phyloP scores from a whole-genome alignment of 2,113 vertebrate genomes.

The Chrysemys picta region DNA sequence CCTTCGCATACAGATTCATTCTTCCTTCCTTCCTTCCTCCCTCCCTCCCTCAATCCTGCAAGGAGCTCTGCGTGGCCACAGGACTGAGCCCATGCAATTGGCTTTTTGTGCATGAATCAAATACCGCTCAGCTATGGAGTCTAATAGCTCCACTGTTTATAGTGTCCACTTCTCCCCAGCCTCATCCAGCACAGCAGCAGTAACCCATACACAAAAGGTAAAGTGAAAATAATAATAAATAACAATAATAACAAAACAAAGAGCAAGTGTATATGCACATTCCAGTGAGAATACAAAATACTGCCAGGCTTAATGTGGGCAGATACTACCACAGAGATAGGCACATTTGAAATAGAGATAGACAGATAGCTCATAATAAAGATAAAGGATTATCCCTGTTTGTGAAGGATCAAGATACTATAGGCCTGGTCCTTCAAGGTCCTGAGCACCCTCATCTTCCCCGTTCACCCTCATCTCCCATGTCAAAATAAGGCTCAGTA shows the following conservation, averaged over 20 bases:
- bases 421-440: neutral
- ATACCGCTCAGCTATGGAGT: neutral
- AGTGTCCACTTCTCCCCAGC: neutral
- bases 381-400: neutral
- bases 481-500: neutral
- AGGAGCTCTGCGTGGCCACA: neutral
- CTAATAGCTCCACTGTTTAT: neutral
- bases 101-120: neutral
- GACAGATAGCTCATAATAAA: neutral
- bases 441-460: neutral
- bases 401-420: rapidly evolving
- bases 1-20: neutral
- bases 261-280: neutral
- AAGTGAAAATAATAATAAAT: neutral
- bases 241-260: neutral
- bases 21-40: neutral
- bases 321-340: neutral
- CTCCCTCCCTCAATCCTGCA: neutral
- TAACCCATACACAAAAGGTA: neutral
- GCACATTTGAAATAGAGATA: neutral
- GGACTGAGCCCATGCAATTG: neutral
- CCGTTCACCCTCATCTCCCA: neutral
- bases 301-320: neutral
- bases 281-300: neutral
- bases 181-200: neutral